These are phyloP conservation scores for Macquaria australasica DNA, from an alignment of 2,113 vertebrate species.

Conservation along the genomic window DNA sequence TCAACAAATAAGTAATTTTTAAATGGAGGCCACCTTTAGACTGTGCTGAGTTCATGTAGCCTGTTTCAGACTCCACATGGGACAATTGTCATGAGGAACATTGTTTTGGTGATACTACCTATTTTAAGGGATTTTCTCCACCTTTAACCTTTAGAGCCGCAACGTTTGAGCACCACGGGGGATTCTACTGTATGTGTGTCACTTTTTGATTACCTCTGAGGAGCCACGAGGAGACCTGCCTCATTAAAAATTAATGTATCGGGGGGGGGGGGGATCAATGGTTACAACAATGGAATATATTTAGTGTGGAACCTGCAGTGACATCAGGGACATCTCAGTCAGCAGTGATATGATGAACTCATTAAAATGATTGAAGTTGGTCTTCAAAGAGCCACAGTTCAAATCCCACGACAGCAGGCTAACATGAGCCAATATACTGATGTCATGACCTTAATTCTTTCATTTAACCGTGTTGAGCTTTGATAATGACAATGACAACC, in stretches of 20 bases:
- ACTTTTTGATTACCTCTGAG: slow-evolving; percentile 57
- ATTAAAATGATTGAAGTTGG: slow-evolving; percentile 80
- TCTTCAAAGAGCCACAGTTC: slow-evolving; percentile 72
- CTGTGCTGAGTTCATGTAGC: not conserved
- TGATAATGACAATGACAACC: slow-evolving; percentile 70
- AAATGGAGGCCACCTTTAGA: not conserved
- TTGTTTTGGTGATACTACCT: not conserved
- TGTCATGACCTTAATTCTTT: slow-evolving; percentile 73
- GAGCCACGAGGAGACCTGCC: slow-evolving; percentile 32
- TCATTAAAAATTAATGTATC: slow-evolving; percentile 76
- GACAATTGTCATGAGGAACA: not conserved
- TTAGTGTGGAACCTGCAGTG: slow-evolving; percentile 60
- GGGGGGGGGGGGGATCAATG: slow-evolving; percentile 63
- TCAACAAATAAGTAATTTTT: not conserved
- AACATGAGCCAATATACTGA: slow-evolving; percentile 59
- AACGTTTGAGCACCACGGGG: slow-evolving; percentile 8
- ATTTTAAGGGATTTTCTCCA: slow-evolving; percentile 7
- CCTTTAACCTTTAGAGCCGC: slow-evolving; percentile 29
- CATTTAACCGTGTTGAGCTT: slow-evolving; percentile 66
- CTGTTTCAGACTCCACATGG: not conserved
- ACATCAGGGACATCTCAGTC: slow-evolving; percentile 72
- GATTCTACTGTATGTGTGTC: slow-evolving; percentile 45
- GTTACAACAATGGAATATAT: slow-evolving; percentile 76
- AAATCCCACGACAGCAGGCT: slow-evolving; percentile 64
- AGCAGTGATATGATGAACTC: slow-evolving; percentile 71